These are phyloP conservation scores for Drosophila kanekoi DNA, from an alignment of 2,888 invertebrate genomes.

Conservation along the genomic window DNA sequence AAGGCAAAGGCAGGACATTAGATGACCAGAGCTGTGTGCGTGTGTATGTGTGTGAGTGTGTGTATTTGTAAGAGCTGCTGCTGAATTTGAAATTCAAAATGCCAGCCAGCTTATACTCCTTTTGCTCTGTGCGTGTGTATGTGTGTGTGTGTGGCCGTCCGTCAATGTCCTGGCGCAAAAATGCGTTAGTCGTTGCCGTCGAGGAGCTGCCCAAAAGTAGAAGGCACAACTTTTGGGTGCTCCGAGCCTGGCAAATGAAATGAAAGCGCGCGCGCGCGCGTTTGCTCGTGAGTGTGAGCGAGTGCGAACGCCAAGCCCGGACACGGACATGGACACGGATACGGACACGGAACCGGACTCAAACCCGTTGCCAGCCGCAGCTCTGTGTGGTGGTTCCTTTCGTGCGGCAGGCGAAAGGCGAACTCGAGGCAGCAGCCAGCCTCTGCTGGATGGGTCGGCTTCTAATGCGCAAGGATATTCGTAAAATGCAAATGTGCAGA, in stretches of 20 bases:
- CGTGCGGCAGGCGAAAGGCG: constrained; percentile 36
- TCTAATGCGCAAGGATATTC: constrained; percentile 83
- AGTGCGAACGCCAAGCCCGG: constrained; percentile 24
- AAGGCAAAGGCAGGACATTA: constrained; percentile 53
- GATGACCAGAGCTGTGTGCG: constrained; percentile 44
- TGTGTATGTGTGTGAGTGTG: constrained; percentile 18
- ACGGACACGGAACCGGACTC: constrained; percentile 8
- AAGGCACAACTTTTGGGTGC: constrained; percentile 73
- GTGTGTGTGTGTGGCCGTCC: constrained; percentile 56
- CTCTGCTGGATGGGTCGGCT: constrained; percentile 33
- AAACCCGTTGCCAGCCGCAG: not conserved
- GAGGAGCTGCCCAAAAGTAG: constrained; percentile 67
- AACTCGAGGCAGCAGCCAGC: constrained; percentile 39
- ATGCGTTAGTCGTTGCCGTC: constrained; percentile 60
- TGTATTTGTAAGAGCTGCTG: constrained; percentile 53
- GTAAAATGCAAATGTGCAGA: constrained; percentile 82
- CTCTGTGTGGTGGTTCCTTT: constrained; percentile 19
- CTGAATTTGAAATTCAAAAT: constrained; percentile 81
- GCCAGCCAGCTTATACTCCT: constrained; percentile 59
- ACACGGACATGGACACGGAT: constrained; percentile 9
- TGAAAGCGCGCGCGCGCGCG: constrained; percentile 70
- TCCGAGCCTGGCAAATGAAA: constrained; percentile 72
- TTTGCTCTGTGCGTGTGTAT: not conserved
- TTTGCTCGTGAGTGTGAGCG: constrained; percentile 26
- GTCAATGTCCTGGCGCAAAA: constrained; percentile 79